Base-by-base conservation (phyloP, 2,113 vertebrate species). In the Corydoras maculifer region DNA sequence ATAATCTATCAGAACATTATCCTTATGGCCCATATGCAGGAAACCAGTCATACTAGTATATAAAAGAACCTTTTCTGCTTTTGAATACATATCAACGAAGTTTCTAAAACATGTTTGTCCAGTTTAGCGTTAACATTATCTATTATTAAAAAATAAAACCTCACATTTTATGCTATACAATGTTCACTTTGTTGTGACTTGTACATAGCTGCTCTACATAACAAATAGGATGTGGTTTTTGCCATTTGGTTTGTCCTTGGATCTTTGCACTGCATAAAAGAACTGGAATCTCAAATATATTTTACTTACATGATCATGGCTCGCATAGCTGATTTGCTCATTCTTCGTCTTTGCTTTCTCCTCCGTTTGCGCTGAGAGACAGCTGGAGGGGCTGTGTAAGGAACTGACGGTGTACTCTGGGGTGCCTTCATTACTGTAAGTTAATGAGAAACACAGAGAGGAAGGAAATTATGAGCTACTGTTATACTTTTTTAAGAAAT, bases 261-360 rank as follows among this genome's bases (percentile, higher is more conserved):
- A n/a, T 13, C 54, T 57, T n/a, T n/a, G 4, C 12, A n/a, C 6
- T 7, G 3, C n/a, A 13, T 57, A 7, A 57, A 7, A n/a, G 54
- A n/a, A 57, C 14, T 53, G 13, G 54, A 7, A 57, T n/a, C 3
- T 14, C 6, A 2, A 9, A 5, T 32, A 5, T 32, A 59, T 30
- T 14, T 72, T 62, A 66, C 75, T 84, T 87, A 90, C 87, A 88
- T 86, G 81, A 57, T 57, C 54, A 57, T 57, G 54, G 54, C 54
- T 71, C 88, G 83, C 73, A 90, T 84, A 51, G 88, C 81, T 4
- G 83, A 82, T 77, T 89, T 90, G 85, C 86, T 90, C 71, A 90
- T 87, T 70, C 87, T 85, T 53, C 79, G 81, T 60, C 85, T 81
- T 31, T 83, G 84, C 76, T 87, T 89, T 76, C 77, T 76, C 11